phyloP scores from a whole-genome alignment of 2,888 invertebrate species.

The Pherbina coryleti region DNA sequence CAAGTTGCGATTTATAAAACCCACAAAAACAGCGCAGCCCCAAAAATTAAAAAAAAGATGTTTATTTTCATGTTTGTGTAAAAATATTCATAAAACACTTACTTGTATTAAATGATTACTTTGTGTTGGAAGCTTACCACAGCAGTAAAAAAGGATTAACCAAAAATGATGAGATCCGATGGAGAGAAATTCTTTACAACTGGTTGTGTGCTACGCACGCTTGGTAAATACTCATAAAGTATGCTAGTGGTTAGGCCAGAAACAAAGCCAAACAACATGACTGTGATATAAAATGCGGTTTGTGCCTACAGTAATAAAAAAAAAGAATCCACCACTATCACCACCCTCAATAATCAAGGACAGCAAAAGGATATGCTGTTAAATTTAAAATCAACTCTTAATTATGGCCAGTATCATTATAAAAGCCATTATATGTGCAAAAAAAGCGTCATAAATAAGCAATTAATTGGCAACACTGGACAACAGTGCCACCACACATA shows the following conservation, averaged over 20 bases:
- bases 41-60: no score
- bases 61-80: no score
- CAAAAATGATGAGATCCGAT: slow-evolving; percentile 17
- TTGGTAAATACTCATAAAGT: not conserved
- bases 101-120: no score
- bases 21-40: no score
- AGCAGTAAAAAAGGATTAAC: slow-evolving; percentile 24
- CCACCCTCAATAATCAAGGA: not conserved
- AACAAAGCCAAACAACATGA: not conserved
- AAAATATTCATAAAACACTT: no score
- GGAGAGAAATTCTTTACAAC: not conserved
- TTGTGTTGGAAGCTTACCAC: slow-evolving; percentile 19
- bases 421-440: not conserved
- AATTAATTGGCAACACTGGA: slow-evolving; percentile 8
- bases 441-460: not conserved
- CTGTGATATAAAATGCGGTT: not conserved
- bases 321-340: not conserved
- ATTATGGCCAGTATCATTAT: not conserved
- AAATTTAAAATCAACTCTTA: not conserved
- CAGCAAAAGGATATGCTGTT: not conserved
- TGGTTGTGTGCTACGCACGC: not conserved
- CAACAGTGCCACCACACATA: not conserved
- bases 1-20: no score
- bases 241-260: not conserved
- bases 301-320: not conserved